These are phyloP conservation scores for Tinea trinotella DNA, from an alignment of 2,888 invertebrate species.

Conservation along the genomic window DNA sequence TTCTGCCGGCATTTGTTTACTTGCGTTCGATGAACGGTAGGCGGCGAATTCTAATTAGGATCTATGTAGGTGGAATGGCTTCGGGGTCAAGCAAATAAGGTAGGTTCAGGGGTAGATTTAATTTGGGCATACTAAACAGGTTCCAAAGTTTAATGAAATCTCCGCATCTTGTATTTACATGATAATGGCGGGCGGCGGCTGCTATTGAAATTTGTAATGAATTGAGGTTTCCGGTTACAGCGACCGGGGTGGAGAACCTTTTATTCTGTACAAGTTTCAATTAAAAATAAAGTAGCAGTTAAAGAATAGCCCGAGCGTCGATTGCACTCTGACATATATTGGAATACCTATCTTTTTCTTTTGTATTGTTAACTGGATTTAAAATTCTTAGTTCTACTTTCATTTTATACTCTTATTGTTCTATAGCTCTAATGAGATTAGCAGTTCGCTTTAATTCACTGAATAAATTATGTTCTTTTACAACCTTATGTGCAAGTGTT, in stretches of 20 bases:
- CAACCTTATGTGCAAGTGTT: too few species aligned
- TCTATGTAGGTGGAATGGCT: not conserved
- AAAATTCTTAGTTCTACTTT: too few species aligned
- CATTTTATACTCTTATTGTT: too few species aligned
- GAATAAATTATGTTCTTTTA: too few species aligned
- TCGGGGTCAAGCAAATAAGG: conserved; percentile 12
- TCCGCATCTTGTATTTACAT: conserved; percentile 19
- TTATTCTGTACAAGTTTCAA: conserved; percentile 7
- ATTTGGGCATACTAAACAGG: conserved; percentile 20
- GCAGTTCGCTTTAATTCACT: too few species aligned
- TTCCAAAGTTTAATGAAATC: conserved; percentile 20
- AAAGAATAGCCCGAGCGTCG: not conserved
- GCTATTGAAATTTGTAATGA: conserved; percentile 17
- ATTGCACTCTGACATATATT: not conserved
- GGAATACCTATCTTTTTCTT: not conserved
- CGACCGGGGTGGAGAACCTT: conserved; percentile 3
- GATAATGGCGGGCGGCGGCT: conserved; percentile 18
- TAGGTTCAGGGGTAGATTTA: conserved; percentile 18
- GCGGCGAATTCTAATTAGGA: conserved; percentile 14
- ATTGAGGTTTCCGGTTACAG: conserved; percentile 11
- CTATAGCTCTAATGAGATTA: too few species aligned
- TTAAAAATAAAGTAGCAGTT: conserved; percentile 7
- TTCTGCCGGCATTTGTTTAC: not conserved
- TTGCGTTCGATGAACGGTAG: conserved; percentile 6
- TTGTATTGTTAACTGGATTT: not conserved